Base-by-base conservation (phyloP, 2,797 vertebrate species). In the Eidolon dupreanum region DNA sequence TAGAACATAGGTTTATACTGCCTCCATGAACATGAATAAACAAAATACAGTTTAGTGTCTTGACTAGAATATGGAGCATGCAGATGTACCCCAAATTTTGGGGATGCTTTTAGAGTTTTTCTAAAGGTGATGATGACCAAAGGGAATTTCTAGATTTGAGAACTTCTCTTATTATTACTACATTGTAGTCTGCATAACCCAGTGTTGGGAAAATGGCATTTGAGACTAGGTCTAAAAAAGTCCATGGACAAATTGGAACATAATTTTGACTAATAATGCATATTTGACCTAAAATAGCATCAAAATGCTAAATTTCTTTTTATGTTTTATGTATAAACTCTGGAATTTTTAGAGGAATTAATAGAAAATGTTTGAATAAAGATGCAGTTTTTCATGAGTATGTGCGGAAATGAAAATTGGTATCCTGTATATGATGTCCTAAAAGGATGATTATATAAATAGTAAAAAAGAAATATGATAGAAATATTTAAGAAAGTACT, bases 221-320 rank as follows among this genome's bases (percentile, higher is more conserved):
- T 20, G 15, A 79, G 49, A 61, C 31, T 84, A 90, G 15, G 24
- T 22, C n/a, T 36, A 68, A 85, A 78, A 41, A 65, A 8, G 49
- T 63, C 31, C 28, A 33, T 46, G 31, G 22, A 36, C n/a, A 91
- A 49, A 90, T 28, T 83, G n/a, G 49, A 59, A 61, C 19, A 6
- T 51, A 88, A 79, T 82, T 78, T 88, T 90, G 16, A 70, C 10
- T 74, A 70, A 36, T 36, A 81, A 26, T 9, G 65, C 16, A 36
- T 73, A 51, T 51, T 83, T 83, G 19, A 90, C 63, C 28, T 94
- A 43, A 90, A 88, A 77, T n/a, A 46, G 24, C n/a, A 84, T 92
- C 70, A 41, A 95, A 87, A 96, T 46, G 85, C n/a, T 73, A 57
- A 33, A 55, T 94, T 91, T 16, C n/a, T 66, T 66, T 77, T 65